Conservation (phyloP, 2,888 invertebrate species). For the Eudemis profundana region DNA sequence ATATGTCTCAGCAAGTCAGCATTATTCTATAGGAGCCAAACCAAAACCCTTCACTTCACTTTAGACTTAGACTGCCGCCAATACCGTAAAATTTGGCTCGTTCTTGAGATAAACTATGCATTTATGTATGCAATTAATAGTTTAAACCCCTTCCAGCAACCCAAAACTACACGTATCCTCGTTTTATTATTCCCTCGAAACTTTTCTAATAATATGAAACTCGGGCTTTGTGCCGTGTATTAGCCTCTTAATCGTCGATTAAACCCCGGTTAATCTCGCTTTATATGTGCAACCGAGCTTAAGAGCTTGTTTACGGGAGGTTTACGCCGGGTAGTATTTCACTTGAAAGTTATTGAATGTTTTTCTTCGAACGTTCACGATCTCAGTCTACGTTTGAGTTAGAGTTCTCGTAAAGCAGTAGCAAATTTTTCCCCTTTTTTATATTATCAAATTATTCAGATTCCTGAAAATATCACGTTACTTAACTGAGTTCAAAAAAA, state of each 20-base stretch:
- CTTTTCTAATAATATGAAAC: constrained; percentile 45
- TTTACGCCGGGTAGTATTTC: constrained; percentile 24
- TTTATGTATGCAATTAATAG: not conserved
- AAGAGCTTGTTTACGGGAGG: constrained; percentile 32
- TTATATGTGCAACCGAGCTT: constrained; percentile 40
- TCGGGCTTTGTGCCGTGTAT: constrained; percentile 42
- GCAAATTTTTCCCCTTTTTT: not conserved
- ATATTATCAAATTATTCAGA: no score
- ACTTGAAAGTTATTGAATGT: constrained; percentile 23
- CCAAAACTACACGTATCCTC: constrained; percentile 19
- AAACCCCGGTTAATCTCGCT: constrained; percentile 43
- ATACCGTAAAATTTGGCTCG: no score
- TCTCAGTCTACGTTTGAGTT: not conserved
- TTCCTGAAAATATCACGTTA: no score
- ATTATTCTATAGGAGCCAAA: no score
- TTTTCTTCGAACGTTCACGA: not conserved
- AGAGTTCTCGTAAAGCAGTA: not conserved
- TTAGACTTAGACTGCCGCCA: no score
- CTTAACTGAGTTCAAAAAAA: no score
- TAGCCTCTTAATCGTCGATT: constrained; percentile 44
- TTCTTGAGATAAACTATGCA: no score
- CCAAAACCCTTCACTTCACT: no score
- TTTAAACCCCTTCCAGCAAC: constrained; percentile 22
- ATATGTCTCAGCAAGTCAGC: no score
- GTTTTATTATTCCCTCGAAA: constrained; percentile 41